These are phyloP conservation scores for Calameuta pallipes DNA, from an alignment of 2,888 invertebrate species.

Conservation along the genomic window DNA sequence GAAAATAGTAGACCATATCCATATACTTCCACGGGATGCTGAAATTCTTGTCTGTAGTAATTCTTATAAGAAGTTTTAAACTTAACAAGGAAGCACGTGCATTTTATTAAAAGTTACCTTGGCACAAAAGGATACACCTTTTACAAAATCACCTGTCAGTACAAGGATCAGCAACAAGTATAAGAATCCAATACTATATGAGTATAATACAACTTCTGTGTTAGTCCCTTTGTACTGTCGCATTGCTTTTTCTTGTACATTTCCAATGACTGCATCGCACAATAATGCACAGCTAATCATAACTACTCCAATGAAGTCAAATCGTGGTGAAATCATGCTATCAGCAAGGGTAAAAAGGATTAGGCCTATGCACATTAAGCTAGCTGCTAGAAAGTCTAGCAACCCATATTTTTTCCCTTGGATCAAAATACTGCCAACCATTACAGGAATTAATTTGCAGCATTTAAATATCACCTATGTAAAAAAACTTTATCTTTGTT, in stretches of 20 bases:
- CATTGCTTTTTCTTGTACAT: constrained; percentile 97
- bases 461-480: constrained; percentile 90
- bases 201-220: constrained; percentile 92
- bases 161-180: constrained; percentile 83
- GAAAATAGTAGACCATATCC: constrained; percentile 89
- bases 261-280: constrained; percentile 96
- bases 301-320: constrained; percentile 76
- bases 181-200: constrained; percentile 87
- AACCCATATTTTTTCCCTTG: constrained; percentile 88
- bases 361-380: constrained; percentile 88
- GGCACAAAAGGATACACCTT: constrained; percentile 81
- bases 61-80: background rate
- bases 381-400: constrained; percentile 86
- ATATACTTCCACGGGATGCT: constrained; percentile 82
- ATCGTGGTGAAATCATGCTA: constrained; percentile 80
- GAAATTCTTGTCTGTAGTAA: constrained; percentile 50
- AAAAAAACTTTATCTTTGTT: background rate
- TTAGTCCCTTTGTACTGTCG: constrained; percentile 84
- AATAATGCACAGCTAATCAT: constrained; percentile 87
- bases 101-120: constrained; percentile 69
- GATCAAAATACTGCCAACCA: constrained; percentile 93
- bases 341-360: constrained; percentile 91
- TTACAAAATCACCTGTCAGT: constrained; percentile 77
- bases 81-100: background rate
- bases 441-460: constrained; percentile 95